Evolutionary conservation across 2,888 invertebrate genomes (phyloP).

Genomic region (Cenopis cana): DNA sequence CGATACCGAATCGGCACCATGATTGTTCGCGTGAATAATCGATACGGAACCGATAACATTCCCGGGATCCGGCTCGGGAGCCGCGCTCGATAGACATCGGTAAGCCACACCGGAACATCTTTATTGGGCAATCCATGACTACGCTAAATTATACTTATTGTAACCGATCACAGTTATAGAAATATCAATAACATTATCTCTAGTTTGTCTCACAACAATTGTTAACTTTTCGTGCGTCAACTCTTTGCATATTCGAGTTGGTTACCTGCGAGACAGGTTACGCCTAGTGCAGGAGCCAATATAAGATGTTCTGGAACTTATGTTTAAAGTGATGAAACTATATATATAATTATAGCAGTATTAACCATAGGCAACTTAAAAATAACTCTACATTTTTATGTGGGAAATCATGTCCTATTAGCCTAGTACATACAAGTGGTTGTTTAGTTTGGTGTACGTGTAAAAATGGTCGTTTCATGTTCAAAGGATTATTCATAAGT

Average conservation of each 20-base stretch:
- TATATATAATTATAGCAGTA: too few relatives aligned
- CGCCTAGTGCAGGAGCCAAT: too few relatives aligned
- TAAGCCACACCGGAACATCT: conserved; percentile 54
- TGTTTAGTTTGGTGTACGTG: conserved; percentile 35
- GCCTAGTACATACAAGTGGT: conserved; percentile 11
- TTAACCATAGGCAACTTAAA: too few relatives aligned
- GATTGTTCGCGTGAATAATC: conserved; percentile 54
- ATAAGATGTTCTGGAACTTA: too few relatives aligned
- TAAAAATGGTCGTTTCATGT: conserved; percentile 50
- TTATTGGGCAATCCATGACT: conserved; percentile 46
- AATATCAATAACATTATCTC: conserved; percentile 10
- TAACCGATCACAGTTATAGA: conserved; percentile 5
- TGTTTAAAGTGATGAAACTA: too few relatives aligned
- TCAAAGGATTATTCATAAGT: conserved; percentile 75
- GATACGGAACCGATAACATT: conserved; percentile 65
- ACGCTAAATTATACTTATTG: conserved; percentile 50
- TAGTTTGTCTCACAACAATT: too few relatives aligned
- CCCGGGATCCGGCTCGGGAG: conserved; percentile 55
- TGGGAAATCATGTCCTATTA: conserved; percentile 2
- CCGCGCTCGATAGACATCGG: conserved; percentile 54
- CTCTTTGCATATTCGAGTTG: too few relatives aligned
- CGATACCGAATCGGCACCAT: conserved; percentile 26
- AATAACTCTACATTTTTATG: not conserved
- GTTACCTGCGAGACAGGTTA: too few relatives aligned
- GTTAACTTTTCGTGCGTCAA: too few relatives aligned